A percentile compares a stretch with the other conserved stretches of the same genome.
phyloP scores from a whole-genome alignment of 2,797 vertebrate species.

The Ctenopoma kingsleyae region DNA sequence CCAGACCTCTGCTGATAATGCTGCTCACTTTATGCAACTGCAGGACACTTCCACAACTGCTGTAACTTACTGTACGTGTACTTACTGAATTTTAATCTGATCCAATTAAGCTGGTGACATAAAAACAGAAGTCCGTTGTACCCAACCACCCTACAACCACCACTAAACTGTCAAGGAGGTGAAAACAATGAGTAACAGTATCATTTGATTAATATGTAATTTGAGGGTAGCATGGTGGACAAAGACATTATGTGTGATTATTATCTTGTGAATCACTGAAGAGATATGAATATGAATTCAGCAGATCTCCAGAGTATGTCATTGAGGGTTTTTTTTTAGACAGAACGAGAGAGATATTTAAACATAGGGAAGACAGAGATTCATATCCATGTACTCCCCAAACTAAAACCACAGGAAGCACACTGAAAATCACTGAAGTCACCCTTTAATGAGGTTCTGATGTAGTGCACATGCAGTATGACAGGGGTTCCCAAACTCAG shows the following conservation, averaged over 20 bases:
- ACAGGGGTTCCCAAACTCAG: no score
- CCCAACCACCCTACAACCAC: background rate
- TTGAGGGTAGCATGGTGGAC: slow-evolving; percentile 6
- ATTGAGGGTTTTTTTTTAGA: no score
- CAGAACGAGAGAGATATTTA: no score
- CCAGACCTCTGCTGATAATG: slow-evolving; percentile 10
- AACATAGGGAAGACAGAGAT: no score
- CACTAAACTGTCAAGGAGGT: slow-evolving; percentile 9
- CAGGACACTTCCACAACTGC: background rate
- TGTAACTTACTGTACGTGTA: no score
- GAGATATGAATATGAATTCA: no score
- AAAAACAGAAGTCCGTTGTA: background rate
- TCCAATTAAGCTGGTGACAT: background rate
- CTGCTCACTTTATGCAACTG: background rate
- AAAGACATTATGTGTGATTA: background rate
- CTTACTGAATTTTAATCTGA: background rate
- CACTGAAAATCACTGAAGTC: no score
- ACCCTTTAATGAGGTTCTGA: no score
- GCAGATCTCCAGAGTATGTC: no score
- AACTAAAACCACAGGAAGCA: no score
- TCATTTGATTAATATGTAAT: slow-evolving; percentile 13
- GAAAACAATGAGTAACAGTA: slow-evolving; percentile 19
- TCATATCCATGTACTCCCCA: no score
- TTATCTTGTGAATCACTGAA: background rate
- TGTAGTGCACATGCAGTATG: no score